phyloP scores from a whole-genome alignment of 2,113 vertebrate genomes.

The Antigone vipio region DNA sequence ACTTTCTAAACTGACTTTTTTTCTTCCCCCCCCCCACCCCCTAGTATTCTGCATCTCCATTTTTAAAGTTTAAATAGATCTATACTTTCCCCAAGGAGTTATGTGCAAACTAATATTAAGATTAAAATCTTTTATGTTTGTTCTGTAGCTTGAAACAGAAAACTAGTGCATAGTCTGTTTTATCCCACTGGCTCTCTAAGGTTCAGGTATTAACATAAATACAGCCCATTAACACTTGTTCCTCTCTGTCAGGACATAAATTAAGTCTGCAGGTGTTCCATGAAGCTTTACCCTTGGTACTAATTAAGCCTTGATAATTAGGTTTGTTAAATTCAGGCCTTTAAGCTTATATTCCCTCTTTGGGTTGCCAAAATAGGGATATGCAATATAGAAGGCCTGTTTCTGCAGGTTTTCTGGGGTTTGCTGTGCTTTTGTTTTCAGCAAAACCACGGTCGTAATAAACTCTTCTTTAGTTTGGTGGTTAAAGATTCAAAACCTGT shows the following conservation, averaged over 20 bases:
- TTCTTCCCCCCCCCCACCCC: neutral
- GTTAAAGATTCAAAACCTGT: neutral
- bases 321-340: conserved; percentile 99
- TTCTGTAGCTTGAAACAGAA: conserved; percentile 74
- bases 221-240: conserved; percentile 99
- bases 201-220: conserved; percentile 99
- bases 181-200: conserved; percentile 77
- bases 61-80: conserved; percentile 68
- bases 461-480: neutral
- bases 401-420: conserved; percentile 6
- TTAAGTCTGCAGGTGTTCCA: conserved; percentile 99
- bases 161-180: conserved; percentile 71
- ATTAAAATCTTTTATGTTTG: conserved; percentile 77
- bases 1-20: neutral
- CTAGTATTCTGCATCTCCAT: conserved; percentile 8
- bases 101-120: conserved; percentile 70
- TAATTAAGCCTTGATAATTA: conserved; percentile 99
- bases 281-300: conserved; percentile 98
- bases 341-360: conserved; percentile 91
- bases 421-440: neutral
- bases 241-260: conserved; percentile 99
- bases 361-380: conserved; percentile 77
- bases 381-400: conserved; percentile 45
- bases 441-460: neutral
- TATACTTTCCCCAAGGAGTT: conserved; percentile 63